Base-by-base conservation (phyloP, 2,797 vertebrate genomes). In the Coccyzus lansbergi region DNA sequence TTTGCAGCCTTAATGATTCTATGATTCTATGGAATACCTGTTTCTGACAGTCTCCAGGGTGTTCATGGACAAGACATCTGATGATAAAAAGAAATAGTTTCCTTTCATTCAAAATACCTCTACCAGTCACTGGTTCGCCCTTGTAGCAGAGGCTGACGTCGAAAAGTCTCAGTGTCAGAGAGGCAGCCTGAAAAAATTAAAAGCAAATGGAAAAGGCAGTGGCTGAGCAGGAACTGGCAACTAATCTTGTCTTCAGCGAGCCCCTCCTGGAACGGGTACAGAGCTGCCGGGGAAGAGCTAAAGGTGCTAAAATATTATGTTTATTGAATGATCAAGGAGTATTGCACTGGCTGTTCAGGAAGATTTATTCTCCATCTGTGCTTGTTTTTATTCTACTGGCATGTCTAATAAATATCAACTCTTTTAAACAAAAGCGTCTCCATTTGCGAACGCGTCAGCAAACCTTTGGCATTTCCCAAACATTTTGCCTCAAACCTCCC, bases 361-460 rank as follows among this genome's bases (percentile, higher is more conserved):
- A 95, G 94, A 96, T 92, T 94, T 93, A 94, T 95, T 79, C 92
- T 77, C 93, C 96, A 93, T 94, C 93, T 95, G 95, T 63, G 77
- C 85, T 88, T 94, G 93, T 92, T 95, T 94, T 92, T 83, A 84
- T 93, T 96, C 88, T 56, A 44, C 59, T 87, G 49, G 92, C 95
- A 94, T 70, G 60, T 70, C 90, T 90, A 69, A 96, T 96, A 95
- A 95, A 96, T 94, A 96, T 92, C 92, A 89, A 53, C 74, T 69
- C 70, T 72, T 88, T 92, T 70, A 77, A 93, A 49, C 88, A 80
- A 88, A 93, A 90, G 60, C 90, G 65, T 58, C 67, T 84, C 92
- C 64, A 75, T 88, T 94, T 80, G 74, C 86, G 93, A 84, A 84
- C 19, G 4, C 53, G 59, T 78, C 69, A 65, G 83, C 88, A 80